A percentile compares a stretch with the other conserved stretches of the same genome.
phyloP scores from a whole-genome alignment of 2,113 vertebrate species.

The Strix aluco region DNA sequence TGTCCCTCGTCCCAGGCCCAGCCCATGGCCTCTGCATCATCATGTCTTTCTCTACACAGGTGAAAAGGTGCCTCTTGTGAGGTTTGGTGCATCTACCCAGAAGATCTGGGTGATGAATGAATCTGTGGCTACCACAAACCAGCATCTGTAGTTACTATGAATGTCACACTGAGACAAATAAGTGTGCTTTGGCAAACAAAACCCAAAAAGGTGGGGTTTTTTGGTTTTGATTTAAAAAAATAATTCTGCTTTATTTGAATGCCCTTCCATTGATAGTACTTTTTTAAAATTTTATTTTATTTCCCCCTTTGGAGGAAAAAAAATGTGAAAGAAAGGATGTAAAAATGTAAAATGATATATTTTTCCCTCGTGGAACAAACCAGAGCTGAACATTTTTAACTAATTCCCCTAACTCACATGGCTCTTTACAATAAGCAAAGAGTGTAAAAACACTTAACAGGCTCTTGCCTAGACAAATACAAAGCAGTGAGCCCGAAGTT shows the following conservation, averaged over 20 bases:
- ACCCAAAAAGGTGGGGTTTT: neutral
- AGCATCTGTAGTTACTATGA: neutral
- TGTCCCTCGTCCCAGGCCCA: neutral
- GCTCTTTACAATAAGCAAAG: neutral
- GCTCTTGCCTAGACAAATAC: constrained; percentile 15
- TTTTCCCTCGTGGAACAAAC: neutral
- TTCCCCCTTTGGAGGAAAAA: neutral
- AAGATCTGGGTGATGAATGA: neutral
- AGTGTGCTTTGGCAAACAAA: neutral
- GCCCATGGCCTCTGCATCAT: neutral
- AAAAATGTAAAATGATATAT: neutral
- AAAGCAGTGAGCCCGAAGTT: neutral
- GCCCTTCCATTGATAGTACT: rapidly evolving
- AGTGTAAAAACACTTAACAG: constrained; percentile 26
- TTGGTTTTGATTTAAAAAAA: neutral
- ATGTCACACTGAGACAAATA: neutral
- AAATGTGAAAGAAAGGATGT: neutral
- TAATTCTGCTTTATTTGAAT: neutral
- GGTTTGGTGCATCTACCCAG: neutral
- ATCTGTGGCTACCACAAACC: neutral
- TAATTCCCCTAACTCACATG: neutral
- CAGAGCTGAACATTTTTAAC: constrained; percentile 8
- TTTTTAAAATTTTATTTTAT: neutral
- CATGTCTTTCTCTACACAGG: neutral
- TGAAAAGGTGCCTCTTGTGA: neutral